phyloP scores from a whole-genome alignment of 2,113 vertebrate species.

The Calidris pugnax region DNA sequence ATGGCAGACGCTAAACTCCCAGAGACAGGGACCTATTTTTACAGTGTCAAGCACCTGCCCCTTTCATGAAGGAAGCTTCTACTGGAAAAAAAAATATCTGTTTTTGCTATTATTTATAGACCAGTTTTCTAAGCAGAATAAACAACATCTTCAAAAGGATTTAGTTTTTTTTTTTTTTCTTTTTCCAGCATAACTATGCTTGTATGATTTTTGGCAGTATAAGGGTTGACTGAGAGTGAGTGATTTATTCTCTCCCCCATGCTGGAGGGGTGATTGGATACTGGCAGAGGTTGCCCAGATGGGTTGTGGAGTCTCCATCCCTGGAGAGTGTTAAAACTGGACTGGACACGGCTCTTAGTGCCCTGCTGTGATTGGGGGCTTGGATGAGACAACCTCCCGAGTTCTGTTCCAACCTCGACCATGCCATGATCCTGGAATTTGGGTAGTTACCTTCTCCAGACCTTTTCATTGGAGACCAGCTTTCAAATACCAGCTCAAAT shows the following conservation, averaged over 20 bases:
- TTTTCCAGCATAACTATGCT: neutral
- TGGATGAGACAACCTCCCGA: neutral
- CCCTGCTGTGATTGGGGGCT: neutral
- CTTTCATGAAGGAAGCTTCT: neutral
- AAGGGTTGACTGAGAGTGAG: neutral
- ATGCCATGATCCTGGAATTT: neutral
- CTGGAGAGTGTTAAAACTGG: neutral
- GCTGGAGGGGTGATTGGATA: neutral
- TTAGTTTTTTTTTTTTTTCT: neutral
- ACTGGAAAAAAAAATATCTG: neutral
- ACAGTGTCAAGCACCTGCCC: neutral
- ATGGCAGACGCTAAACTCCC: neutral
- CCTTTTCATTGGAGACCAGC: neutral
- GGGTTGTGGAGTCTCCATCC: neutral
- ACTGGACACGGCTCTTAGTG: neutral
- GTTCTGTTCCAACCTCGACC: neutral
- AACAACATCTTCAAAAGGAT: neutral
- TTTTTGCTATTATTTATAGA: neutral
- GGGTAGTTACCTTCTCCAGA: neutral
- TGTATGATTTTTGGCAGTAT: neutral
- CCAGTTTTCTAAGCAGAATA: neutral
- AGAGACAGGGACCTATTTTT: neutral
- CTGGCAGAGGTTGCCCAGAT: neutral
- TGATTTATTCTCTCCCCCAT: neutral
- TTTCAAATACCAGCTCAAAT: neutral